Evolutionary conservation across 2,113 vertebrate genomes (phyloP).

Genomic region (Dipodomys stephensi): DNA sequence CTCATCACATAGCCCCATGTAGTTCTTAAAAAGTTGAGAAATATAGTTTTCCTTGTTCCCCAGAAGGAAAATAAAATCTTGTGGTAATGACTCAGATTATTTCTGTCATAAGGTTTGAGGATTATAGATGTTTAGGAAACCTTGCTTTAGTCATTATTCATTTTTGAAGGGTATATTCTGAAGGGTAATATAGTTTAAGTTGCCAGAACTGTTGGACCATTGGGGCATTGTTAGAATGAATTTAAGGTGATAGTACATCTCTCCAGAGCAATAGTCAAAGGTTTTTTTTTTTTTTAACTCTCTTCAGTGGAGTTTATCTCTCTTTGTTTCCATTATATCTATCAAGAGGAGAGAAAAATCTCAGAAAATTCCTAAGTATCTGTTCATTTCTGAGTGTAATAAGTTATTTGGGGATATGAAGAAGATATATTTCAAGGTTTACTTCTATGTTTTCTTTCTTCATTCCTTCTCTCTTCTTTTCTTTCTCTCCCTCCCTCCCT

Average conservation of each 20-base stretch:
- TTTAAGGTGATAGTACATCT: not conserved
- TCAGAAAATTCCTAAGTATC: not conserved
- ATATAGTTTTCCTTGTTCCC: not conserved
- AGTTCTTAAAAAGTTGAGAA: not conserved
- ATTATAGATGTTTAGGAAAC: not conserved
- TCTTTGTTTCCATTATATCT: not conserved
- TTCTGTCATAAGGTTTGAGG: slow-evolving; percentile 15
- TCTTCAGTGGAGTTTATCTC: not conserved
- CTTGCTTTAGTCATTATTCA: not conserved
- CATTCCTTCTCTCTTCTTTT: no score
- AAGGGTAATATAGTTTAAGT: not conserved
- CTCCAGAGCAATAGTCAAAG: slow-evolving; percentile 10
- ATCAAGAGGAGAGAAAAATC: not conserved
- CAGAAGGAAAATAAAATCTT: slow-evolving; percentile 33
- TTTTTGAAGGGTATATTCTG: not conserved
- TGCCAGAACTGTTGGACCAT: not conserved
- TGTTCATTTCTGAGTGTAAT: not conserved
- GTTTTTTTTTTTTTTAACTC: not conserved
- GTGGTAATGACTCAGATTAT: slow-evolving; percentile 20
- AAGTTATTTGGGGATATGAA: not conserved
- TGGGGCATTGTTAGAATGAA: slow-evolving; percentile 4
- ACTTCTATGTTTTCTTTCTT: not conserved
- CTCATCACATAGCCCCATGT: not conserved
- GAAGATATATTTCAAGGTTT: not conserved
- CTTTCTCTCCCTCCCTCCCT: no score